Evolutionary conservation across 2,888 invertebrate genomes (phyloP).

Genomic region (Cephus runcator): DNA sequence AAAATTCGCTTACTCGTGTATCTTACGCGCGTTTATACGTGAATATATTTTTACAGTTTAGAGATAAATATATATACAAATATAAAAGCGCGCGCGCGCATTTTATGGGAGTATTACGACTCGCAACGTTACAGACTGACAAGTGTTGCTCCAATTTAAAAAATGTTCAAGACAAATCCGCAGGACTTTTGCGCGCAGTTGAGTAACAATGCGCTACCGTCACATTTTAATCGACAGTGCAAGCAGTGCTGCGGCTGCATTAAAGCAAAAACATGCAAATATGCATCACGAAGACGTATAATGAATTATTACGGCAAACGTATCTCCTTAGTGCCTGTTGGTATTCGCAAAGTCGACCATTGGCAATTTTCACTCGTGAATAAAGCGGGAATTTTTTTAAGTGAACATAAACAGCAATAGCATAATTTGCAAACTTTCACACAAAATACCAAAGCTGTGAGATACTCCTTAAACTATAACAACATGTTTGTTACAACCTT

Average conservation of each 20-base stretch:
- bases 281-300: not conserved
- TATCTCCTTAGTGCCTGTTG: not conserved
- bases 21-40: not conserved
- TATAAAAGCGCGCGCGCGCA: not conserved
- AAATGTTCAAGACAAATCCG: not conserved
- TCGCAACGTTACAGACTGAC: not conserved
- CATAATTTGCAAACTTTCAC: not conserved
- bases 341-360: not conserved
- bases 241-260: not conserved
- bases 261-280: not conserved
- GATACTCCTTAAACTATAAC: not conserved
- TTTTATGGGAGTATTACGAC: not conserved
- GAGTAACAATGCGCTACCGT: not conserved
- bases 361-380: not conserved
- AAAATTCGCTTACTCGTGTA: constrained; percentile 22
- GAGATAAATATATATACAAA: not conserved
- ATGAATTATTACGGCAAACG: not conserved
- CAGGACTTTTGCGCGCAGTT: not conserved
- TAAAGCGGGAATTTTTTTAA: not conserved
- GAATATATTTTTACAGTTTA: not conserved
- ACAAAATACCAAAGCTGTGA: not conserved
- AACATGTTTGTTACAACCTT: not conserved
- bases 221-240: not conserved
- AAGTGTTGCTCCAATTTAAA: not conserved
- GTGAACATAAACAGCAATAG: not conserved